These are phyloP conservation scores for Macroteleia sp. DNA, from an alignment of 2,888 invertebrate genomes.

Conservation along the genomic window DNA sequence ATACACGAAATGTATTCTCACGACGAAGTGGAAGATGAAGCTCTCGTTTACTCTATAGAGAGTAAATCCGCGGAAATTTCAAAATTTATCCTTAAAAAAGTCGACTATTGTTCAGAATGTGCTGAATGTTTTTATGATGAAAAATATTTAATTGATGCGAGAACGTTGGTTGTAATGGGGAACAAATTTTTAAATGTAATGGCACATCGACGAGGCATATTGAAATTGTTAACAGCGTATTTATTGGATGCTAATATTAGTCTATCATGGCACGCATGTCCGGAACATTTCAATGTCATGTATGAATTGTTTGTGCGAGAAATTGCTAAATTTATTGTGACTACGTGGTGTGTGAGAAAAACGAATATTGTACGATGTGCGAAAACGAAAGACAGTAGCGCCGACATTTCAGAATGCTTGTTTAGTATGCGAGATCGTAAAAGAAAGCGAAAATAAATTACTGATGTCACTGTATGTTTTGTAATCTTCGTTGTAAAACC, in stretches of 20 bases:
- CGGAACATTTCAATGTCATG: slow-evolving; percentile 11
- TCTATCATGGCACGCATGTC: slow-evolving; percentile 1
- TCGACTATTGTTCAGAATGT: slow-evolving; percentile 4
- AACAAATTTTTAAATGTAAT: background rate
- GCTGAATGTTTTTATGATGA: background rate
- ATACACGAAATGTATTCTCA: background rate
- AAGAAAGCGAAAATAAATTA: too few species aligned
- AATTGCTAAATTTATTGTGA: background rate
- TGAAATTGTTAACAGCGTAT: background rate
- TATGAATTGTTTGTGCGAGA: background rate
- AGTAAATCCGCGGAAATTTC: slow-evolving; percentile 4
- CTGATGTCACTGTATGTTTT: too few species aligned
- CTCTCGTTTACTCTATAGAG: background rate
- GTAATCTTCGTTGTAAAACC: too few species aligned
- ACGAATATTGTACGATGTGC: background rate
- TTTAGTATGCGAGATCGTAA: too few species aligned
- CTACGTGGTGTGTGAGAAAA: background rate
- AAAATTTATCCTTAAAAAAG: background rate
- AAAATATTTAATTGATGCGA: background rate
- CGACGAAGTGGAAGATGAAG: background rate
- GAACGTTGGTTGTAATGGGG: background rate
- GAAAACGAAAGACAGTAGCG: too few species aligned
- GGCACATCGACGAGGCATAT: slow-evolving; percentile 14
- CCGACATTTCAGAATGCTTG: too few species aligned
- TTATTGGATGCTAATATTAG: background rate